Percentiles rank a stretch among this genome's conserved stretches.
Conservation (phyloP, 2,888 invertebrate genomes). For the Drosophila borealis region DNA sequence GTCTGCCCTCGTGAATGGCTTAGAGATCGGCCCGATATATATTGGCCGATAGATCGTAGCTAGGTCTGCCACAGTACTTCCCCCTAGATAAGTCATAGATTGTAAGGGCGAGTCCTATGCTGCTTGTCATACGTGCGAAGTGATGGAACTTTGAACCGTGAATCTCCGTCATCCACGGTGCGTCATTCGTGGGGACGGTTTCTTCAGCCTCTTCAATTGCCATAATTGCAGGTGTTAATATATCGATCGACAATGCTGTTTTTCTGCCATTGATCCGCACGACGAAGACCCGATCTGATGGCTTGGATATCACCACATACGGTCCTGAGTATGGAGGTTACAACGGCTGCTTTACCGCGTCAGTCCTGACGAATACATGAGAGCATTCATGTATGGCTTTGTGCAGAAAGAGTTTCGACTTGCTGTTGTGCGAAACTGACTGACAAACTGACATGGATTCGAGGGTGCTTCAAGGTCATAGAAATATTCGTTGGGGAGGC, state of each 20-base stretch:
- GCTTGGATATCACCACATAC: background rate
- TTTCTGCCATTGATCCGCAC: background rate
- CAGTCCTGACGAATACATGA: background rate
- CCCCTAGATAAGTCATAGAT: background rate
- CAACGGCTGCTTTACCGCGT: background rate
- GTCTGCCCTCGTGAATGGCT: no score
- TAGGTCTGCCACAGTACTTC: background rate
- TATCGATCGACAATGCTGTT: no score
- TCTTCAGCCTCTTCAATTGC: no score
- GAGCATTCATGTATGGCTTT: background rate
- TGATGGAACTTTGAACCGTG: background rate
- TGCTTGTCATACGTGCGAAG: background rate
- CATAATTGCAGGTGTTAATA: no score
- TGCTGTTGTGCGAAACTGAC: background rate
- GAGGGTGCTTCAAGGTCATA: no score
- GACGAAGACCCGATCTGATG: background rate
- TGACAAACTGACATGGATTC: no score
- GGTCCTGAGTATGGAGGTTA: background rate
- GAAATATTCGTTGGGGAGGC: no score
- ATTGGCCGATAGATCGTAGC: background rate
- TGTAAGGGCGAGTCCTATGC: background rate
- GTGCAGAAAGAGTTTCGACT: slow-evolving; percentile 1
- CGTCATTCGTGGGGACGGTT: no score
- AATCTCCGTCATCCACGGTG: no score
- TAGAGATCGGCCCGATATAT: no score